Percentiles rank a stretch among this genome's conserved stretches.
Conservation (phyloP, 2,888 invertebrate species). For the Cecidostiba fungosa region DNA sequence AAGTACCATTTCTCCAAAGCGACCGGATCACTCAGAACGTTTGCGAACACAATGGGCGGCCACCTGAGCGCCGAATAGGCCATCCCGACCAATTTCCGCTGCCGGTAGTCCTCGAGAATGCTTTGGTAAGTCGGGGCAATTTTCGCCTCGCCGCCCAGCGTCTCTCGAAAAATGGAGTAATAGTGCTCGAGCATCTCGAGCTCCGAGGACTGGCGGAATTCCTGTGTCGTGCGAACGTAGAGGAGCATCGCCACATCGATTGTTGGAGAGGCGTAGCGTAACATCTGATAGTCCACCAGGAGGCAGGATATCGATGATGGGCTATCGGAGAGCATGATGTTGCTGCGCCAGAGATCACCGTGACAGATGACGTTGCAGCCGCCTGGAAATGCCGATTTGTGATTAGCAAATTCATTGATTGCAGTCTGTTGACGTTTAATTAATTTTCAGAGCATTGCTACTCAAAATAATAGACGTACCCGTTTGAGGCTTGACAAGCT, state of each 20-base stretch:
- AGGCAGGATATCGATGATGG: neutral
- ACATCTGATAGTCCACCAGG: slow-evolving; percentile 58
- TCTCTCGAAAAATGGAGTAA: neutral
- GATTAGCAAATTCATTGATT: neutral
- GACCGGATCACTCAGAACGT: slow-evolving; percentile 1
- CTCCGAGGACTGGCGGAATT: slow-evolving; percentile 20
- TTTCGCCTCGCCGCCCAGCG: neutral
- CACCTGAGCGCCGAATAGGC: slow-evolving; percentile 41
- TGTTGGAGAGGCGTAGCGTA: slow-evolving; percentile 57
- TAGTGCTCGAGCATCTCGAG: slow-evolving; percentile 23
- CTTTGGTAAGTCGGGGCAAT: neutral
- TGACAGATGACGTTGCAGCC: slow-evolving; percentile 56
- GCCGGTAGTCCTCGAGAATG: slow-evolving; percentile 32
- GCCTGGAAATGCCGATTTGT: neutral
- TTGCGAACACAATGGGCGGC: slow-evolving; percentile 25
- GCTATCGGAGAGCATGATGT: slow-evolving; percentile 53
- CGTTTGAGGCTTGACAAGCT: slow-evolving; percentile 26
- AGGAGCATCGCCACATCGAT: slow-evolving; percentile 53
- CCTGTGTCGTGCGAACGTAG: slow-evolving; percentile 22
- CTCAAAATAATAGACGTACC: slow-evolving; percentile 29
- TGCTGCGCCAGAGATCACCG: slow-evolving; percentile 58
- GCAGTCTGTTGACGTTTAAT: no score
- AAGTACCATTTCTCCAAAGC: slow-evolving; percentile 51
- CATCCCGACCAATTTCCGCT: slow-evolving; percentile 43
- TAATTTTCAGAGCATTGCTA: no score